phyloP scores from a whole-genome alignment of 2,113 vertebrate species.

The Cryptoleucopteryx plumbea region DNA sequence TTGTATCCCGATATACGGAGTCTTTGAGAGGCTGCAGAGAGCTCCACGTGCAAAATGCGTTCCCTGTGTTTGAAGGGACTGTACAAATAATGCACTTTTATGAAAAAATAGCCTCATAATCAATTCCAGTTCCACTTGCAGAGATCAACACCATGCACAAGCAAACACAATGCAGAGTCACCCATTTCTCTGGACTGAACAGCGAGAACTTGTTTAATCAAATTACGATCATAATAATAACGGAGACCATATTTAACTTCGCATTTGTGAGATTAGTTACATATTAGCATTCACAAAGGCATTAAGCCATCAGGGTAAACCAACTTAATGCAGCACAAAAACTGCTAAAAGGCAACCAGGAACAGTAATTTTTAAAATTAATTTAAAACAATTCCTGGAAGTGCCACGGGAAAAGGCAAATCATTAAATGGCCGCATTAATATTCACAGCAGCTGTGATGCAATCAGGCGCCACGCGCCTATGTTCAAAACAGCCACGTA shows the following conservation, averaged over 20 bases:
- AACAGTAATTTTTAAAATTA: constrained; percentile 61
- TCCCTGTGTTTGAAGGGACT: background rate
- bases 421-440: constrained; percentile 34
- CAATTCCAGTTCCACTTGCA: background rate
- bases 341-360: constrained; percentile 44
- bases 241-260: background rate
- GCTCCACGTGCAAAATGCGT: background rate
- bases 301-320: constrained; percentile 3
- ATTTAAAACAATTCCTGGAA: constrained; percentile 54
- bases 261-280: background rate
- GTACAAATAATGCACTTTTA: background rate
- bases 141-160: background rate
- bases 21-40: fast-evolving
- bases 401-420: constrained; percentile 40
- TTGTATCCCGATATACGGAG: fast-evolving
- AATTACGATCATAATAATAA: background rate
- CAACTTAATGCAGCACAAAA: background rate
- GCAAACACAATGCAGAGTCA: background rate
- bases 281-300: constrained; percentile 13
- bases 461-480: background rate
- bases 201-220: background rate
- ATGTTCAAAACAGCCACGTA: background rate
- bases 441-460: constrained; percentile 23
- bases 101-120: background rate
- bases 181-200: background rate